Percentiles rank a stretch among this genome's conserved stretches.
These are phyloP conservation scores for Acanthurus lineatus DNA, from an alignment of 2,797 vertebrate genomes.

Conservation along the genomic window DNA sequence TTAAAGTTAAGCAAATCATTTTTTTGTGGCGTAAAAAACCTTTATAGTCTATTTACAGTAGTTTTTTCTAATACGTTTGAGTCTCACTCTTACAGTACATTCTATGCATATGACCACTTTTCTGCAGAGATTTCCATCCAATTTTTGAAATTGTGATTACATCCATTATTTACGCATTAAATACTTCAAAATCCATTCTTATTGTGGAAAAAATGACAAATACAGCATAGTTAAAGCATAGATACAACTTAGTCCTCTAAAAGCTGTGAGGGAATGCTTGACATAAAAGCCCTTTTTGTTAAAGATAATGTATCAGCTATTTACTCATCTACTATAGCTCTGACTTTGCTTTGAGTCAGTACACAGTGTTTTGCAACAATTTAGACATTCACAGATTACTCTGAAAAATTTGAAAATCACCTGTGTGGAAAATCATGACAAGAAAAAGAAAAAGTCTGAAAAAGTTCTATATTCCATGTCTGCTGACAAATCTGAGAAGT, in stretches of 20 bases:
- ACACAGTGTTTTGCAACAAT: background rate
- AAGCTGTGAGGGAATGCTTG: background rate
- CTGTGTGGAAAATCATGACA: constrained; percentile 20
- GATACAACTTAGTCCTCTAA: constrained; percentile 13
- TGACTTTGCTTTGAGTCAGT: background rate
- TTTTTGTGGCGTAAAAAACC: no score
- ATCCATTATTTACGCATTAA: constrained; percentile 22
- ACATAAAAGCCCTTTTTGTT: constrained; percentile 8
- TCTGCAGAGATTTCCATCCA: background rate
- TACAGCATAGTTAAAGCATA: constrained; percentile 30
- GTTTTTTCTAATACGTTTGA: background rate
- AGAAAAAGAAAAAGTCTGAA: background rate
- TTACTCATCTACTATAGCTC: background rate
- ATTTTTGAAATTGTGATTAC: constrained; percentile 22
- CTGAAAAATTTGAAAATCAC: constrained; percentile 15
- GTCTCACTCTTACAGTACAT: background rate
- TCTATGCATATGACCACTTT: background rate
- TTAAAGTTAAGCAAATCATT: background rate
- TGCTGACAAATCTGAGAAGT: background rate
- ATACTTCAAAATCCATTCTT: constrained; percentile 38
- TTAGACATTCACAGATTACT: constrained; percentile 1
- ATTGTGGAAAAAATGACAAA: constrained; percentile 31
- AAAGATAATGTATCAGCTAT: background rate
- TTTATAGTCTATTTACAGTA: background rate
- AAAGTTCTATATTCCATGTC: background rate